Percentiles rank a stretch among this genome's conserved stretches.
These are phyloP conservation scores for Epirrita christyi DNA, from an alignment of 2,888 invertebrate species.

Conservation along the genomic window DNA sequence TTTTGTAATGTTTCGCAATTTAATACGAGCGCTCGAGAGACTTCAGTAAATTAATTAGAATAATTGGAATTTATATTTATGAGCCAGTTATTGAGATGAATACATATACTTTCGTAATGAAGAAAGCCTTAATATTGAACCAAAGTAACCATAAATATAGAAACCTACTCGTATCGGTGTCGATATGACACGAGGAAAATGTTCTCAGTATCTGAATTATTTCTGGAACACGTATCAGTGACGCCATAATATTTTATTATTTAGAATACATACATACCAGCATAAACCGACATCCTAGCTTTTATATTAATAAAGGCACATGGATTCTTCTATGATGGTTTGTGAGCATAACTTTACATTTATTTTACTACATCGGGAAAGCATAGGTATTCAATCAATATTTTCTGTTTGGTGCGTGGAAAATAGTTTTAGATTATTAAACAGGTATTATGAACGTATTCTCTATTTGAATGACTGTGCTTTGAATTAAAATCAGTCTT, in stretches of 20 bases:
- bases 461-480: no score
- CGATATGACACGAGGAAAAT: constrained; percentile 11
- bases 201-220: constrained; percentile 12
- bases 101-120: neutral
- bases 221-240: constrained; percentile 25
- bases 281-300: constrained; percentile 3
- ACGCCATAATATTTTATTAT: constrained; percentile 27
- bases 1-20: constrained; percentile 27
- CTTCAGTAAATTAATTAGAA: constrained; percentile 20
- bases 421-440: no score
- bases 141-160: neutral
- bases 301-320: constrained; percentile 16
- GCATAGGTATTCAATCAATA: no score
- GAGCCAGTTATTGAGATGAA: constrained; percentile 5
- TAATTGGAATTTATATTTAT: constrained; percentile 9
- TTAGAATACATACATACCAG: constrained; percentile 17
- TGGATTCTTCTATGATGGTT: neutral
- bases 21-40: constrained; percentile 22
- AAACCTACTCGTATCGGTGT: constrained; percentile 2
- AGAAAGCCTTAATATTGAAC: neutral
- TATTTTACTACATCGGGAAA: neutral
- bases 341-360: constrained; percentile 1
- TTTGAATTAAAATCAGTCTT: no score
- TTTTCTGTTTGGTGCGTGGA: no score
- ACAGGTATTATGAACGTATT: no score